Evolutionary conservation across 2,888 invertebrate genomes (phyloP).

Genomic region (Strigamia crassipes): DNA sequence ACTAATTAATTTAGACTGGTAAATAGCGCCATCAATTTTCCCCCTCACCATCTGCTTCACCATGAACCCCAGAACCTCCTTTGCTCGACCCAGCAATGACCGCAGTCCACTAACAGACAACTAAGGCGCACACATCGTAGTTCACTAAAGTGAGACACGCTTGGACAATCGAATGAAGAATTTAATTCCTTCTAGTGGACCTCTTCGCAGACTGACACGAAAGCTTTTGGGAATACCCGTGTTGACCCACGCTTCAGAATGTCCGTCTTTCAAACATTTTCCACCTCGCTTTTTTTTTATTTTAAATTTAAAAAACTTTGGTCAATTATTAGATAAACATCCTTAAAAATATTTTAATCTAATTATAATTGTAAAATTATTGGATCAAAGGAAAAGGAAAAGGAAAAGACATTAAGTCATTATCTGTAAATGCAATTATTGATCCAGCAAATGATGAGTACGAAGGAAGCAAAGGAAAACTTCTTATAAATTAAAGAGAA

Average conservation of each 20-base stretch:
- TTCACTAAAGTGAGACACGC: slow-evolving; percentile 24
- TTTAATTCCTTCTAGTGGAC: slow-evolving; percentile 18
- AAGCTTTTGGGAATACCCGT: neutral
- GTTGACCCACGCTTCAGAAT: slow-evolving; percentile 7
- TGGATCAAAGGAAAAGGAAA: slow-evolving; percentile 25
- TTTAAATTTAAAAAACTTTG: neutral
- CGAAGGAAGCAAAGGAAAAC: neutral
- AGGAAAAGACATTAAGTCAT: slow-evolving; percentile 18
- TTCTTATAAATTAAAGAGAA: neutral
- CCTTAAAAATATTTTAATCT: neutral
- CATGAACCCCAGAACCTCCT: slow-evolving; percentile 7
- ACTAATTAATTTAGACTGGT: slow-evolving; percentile 19
- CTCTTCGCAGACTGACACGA: neutral
- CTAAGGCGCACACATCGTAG: slow-evolving; percentile 32
- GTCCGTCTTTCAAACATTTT: neutral
- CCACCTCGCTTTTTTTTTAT: neutral
- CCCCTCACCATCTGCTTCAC: slow-evolving; percentile 23
- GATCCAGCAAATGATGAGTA: slow-evolving; percentile 22
- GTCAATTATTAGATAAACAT: neutral
- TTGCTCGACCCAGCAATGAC: slow-evolving; percentile 17
- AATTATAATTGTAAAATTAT: slow-evolving; percentile 14
- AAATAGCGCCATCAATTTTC: neutral
- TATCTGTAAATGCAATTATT: slow-evolving; percentile 41
- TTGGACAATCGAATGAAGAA: slow-evolving; percentile 15
- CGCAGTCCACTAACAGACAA: slow-evolving; percentile 37